Evolutionary conservation across 1,140 invertebrate species (phyloP).

Genomic region (Sweltsa coloradensis): DNA sequence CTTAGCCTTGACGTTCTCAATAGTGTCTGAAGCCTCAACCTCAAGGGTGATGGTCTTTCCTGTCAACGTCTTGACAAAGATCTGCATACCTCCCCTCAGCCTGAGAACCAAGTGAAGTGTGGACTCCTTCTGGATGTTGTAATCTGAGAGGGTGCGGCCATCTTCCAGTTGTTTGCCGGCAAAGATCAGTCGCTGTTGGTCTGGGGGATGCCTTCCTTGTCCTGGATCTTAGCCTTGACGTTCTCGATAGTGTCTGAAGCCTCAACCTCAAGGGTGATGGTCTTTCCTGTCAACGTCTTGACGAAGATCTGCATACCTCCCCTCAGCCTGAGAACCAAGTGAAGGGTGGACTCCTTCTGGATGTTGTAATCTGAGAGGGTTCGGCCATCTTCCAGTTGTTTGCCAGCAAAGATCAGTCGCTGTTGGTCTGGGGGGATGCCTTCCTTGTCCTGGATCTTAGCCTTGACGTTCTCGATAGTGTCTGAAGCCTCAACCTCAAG

Average conservation of each 20-base stretch:
- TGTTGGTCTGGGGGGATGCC: too few species aligned
- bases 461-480: constrained; percentile 51
- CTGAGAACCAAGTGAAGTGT: constrained; percentile 63
- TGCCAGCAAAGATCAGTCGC: constrained; percentile 54
- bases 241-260: constrained; percentile 76
- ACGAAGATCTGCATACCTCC: constrained; percentile 23
- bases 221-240: constrained; percentile 73
- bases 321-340: constrained; percentile 2
- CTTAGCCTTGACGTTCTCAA: too few species aligned
- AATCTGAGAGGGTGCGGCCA: constrained; percentile 68
- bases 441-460: too few species aligned
- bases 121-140: constrained; percentile 73
- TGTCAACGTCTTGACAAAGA: constrained; percentile 47
- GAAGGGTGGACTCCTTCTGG: constrained; percentile 37
- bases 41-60: constrained; percentile 49
- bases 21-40: constrained; percentile 48
- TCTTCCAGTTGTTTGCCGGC: constrained; percentile 74
- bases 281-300: constrained; percentile 55
- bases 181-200: constrained; percentile 65
- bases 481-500: constrained; percentile 43
- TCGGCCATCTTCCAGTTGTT: constrained; percentile 66
- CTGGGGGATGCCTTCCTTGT: constrained; percentile 65
- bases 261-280: constrained; percentile 66
- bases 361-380: constrained; percentile 70
- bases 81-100: constrained; percentile 56